These are phyloP conservation scores for Nemotelus pantherinus DNA, from an alignment of 2,888 invertebrate genomes.

Conservation along the genomic window DNA sequence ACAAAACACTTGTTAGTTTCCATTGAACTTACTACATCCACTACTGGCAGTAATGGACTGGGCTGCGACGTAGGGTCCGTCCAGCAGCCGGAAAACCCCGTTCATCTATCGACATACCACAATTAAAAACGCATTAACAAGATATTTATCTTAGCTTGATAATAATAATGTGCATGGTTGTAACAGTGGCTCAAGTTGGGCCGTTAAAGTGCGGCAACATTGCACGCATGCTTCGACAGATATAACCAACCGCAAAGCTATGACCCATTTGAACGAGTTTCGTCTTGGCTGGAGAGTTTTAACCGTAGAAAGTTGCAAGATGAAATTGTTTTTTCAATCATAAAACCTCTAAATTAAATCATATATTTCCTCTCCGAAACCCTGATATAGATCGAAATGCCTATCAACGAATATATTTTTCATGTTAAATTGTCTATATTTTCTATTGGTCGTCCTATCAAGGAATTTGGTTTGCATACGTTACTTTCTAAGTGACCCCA, in stretches of 20 bases:
- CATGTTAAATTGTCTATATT: too few relatives aligned
- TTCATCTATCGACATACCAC: constrained; percentile 53
- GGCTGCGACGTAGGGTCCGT: neutral
- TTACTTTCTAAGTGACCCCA: too few relatives aligned
- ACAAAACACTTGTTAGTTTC: neutral
- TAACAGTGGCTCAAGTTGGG: constrained; percentile 23
- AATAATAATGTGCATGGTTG: constrained; percentile 14
- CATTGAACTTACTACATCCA: too few relatives aligned
- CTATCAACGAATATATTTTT: too few relatives aligned
- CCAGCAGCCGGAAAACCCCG: constrained; percentile 38
- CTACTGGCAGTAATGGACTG: too few relatives aligned
- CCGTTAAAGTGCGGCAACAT: constrained; percentile 24
- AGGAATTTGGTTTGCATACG: too few relatives aligned
- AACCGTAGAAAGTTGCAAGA: neutral
- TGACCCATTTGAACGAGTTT: constrained; percentile 45
- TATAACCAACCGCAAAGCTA: neutral
- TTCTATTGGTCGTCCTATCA: too few relatives aligned
- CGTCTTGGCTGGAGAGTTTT: constrained; percentile 6
- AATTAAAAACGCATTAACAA: constrained; percentile 56
- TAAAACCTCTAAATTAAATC: too few relatives aligned
- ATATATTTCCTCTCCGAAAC: too few relatives aligned
- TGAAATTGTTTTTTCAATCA: too few relatives aligned
- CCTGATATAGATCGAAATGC: too few relatives aligned
- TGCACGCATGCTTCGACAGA: constrained; percentile 27
- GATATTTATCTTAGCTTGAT: constrained; percentile 52